Base-by-base conservation (phyloP, 1,140 invertebrate genomes). In the Belonocnema kinseyi region DNA sequence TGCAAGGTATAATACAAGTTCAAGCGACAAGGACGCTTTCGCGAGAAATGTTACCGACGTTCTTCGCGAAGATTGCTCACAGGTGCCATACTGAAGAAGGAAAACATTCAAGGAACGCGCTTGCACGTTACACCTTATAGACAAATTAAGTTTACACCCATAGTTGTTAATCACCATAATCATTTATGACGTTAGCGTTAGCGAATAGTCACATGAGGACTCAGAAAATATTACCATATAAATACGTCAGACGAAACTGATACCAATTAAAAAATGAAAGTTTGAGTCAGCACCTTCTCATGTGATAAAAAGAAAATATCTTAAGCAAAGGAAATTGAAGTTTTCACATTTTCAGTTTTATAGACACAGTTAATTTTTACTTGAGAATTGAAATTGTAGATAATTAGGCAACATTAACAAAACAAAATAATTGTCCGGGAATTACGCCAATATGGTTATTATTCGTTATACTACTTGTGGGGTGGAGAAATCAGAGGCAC, bases 1-100 rank as follows among this genome's bases (percentile, higher is more conserved):
- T 56, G 70, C 26, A 50, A 76, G 54, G 53, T 46, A 21, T 46
- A 46, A 74, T 76, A 70, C 85, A 89, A 89, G 87, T 88, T 88
- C 87, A 89, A 85, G 81, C 78, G 81, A 83, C 88, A 88, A 89
- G 88, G 87, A 85, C 88, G 85, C 88, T 89, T 88, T 89, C 88
- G 85, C 87, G 75, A 75, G 74, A 74, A 52, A 73, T 75, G 58
- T 66, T 66, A 66, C n/a, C 58, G 73, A 50, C 14, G 14, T 33
- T 76, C 17, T 61, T 58, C 50, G 26, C 19, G 61, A 50, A 21
- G 21, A 61, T 33, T 14, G 33, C 73, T 21, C n/a, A 50, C 73
- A 74, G 26, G 53, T 58, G 46, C 10, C 10, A 61, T 61, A 33
- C 26, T 61, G 26, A 33, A 12, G 40, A 58, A 13, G 6, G 19